Evolutionary conservation across 2,113 vertebrate genomes (phyloP).

Genomic region (Nansenia antarctica): DNA sequence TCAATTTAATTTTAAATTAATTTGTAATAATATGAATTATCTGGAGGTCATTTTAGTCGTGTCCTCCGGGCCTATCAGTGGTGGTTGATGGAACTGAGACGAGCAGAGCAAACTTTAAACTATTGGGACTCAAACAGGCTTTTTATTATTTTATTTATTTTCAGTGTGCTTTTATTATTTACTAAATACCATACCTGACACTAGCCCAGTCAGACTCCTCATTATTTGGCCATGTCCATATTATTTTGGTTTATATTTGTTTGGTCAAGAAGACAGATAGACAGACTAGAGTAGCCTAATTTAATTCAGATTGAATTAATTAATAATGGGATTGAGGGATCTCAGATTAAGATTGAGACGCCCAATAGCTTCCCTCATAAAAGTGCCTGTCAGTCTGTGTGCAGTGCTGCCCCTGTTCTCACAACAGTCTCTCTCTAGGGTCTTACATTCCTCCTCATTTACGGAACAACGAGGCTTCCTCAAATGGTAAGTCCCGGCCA

Average conservation of each 20-base stretch:
- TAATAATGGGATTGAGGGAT: not conserved
- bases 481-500: slow-evolving; percentile 79
- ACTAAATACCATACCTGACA: not conserved
- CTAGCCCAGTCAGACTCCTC: not conserved
- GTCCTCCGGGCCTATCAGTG: not conserved
- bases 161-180: not conserved
- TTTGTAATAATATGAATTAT: too few species aligned
- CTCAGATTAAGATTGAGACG: not conserved
- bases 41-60: too few species aligned
- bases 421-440: slow-evolving; percentile 71
- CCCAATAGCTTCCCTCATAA: not conserved
- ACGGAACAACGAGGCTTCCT: slow-evolving; percentile 90
- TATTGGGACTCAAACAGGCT: not conserved
- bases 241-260: not conserved
- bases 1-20: too few species aligned
- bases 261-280: too few species aligned
- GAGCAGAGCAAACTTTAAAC: not conserved
- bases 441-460: slow-evolving; percentile 96
- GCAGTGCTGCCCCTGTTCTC: not conserved
- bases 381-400: not conserved
- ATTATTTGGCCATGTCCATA: not conserved
- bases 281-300: not conserved
- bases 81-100: not conserved
- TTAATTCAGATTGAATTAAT: not conserved
- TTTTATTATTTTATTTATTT: not conserved